Evolutionary conservation across 1,140 invertebrate species (phyloP).

Genomic region (Zaprionus kolodkinae): DNA sequence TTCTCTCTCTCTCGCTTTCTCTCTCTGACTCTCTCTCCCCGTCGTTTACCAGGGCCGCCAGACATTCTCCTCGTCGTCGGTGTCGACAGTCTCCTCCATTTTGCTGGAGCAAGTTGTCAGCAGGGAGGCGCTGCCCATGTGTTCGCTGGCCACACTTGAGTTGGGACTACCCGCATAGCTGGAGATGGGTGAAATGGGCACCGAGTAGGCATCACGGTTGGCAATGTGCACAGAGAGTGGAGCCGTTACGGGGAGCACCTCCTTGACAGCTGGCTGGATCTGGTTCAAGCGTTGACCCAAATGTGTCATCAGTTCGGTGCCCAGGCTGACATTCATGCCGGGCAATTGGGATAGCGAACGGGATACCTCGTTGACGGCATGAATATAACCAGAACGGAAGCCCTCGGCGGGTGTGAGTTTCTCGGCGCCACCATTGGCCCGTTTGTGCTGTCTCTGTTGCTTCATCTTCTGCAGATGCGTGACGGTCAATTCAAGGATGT

Average conservation of each 20-base stretch:
- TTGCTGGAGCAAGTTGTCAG: conserved; percentile 69
- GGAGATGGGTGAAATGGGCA: conserved; percentile 78
- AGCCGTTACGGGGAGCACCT: conserved; percentile 61
- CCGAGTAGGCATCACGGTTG: conserved; percentile 71
- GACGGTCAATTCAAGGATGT: conserved; percentile 97
- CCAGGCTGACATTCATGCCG: conserved; percentile 92
- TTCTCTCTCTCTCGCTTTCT: conserved; percentile 14
- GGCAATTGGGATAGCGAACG: conserved; percentile 92
- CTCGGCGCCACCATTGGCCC: conserved; percentile 84
- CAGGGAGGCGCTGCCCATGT: conserved; percentile 51
- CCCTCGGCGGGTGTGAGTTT: conserved; percentile 88
- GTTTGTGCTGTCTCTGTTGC: conserved; percentile 86
- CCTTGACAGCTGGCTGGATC: conserved; percentile 77
- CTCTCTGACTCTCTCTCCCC: conserved; percentile 6
- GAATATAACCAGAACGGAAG: conserved; percentile 95
- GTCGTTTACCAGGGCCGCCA: conserved; percentile 89
- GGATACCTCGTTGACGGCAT: conserved; percentile 96
- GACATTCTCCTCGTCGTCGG: conserved; percentile 85
- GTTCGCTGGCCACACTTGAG: conserved; percentile 60
- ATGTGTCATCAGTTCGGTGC: conserved; percentile 94
- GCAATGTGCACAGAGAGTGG: conserved; percentile 78
- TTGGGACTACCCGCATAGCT: conserved; percentile 79
- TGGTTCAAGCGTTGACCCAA: conserved; percentile 92
- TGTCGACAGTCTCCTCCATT: conserved; percentile 72
- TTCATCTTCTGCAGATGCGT: conserved; percentile 94